Percentiles rank a stretch among this genome's conserved stretches.
Evolutionary conservation across 2,797 vertebrate genomes (phyloP).

Genomic region (Emys orbicularis): DNA sequence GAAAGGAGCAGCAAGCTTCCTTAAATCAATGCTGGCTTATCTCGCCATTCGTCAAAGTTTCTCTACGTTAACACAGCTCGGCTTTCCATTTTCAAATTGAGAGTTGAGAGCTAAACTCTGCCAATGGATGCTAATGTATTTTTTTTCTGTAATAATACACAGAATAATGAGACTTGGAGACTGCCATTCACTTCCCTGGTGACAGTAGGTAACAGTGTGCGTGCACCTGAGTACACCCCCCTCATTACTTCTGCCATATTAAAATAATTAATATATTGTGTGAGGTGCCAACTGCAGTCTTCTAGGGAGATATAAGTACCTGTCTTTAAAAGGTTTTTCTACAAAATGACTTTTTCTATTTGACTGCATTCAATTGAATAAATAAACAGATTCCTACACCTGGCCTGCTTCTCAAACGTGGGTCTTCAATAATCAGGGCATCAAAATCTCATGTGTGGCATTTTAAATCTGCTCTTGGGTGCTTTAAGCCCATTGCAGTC

Average conservation of each 20-base stretch:
- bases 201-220: conserved; percentile 27
- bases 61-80: conserved; percentile 35
- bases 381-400: neutral
- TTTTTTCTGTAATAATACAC: conserved; percentile 9
- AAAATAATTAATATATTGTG: conserved; percentile 71
- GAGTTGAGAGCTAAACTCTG: conserved; percentile 51
- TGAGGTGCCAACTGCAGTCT: conserved; percentile 53
- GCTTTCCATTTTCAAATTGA: conserved; percentile 70
- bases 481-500: neutral
- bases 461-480: neutral
- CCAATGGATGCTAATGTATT: conserved; percentile 51
- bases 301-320: conserved; percentile 47
- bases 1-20: conserved; percentile 34
- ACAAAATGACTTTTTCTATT: conserved; percentile 54
- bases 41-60: conserved; percentile 64
- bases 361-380: conserved; percentile 54
- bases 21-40: conserved; percentile 70
- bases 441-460: neutral
- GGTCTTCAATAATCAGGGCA: neutral
- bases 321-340: conserved; percentile 39
- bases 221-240: neutral
- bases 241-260: conserved; percentile 33
- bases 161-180: conserved; percentile 56
- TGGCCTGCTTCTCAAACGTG: neutral
- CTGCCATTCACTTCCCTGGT: conserved; percentile 49